These are phyloP conservation scores for Agelaius phoeniceus DNA, from an alignment of 2,113 vertebrate genomes.

Conservation along the genomic window DNA sequence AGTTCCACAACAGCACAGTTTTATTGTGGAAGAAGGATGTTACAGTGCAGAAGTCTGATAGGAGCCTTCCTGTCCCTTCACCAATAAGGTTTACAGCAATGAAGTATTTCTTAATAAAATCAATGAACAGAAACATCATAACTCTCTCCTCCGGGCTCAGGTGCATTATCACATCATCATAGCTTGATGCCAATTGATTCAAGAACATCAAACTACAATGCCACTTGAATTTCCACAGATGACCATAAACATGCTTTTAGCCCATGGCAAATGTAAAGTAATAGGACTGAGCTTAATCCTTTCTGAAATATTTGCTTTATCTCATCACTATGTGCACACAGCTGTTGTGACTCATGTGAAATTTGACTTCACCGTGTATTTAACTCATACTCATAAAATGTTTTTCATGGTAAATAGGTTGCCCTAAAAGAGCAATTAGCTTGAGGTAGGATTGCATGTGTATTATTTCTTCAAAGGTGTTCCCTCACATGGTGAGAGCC, in stretches of 20 bases:
- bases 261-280: neutral
- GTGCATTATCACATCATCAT: neutral
- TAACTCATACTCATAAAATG: neutral
- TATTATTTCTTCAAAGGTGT: neutral
- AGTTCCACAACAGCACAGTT: neutral
- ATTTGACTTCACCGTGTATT: neutral
- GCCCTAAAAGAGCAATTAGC: neutral
- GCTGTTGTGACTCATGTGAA: neutral
- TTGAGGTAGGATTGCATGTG: neutral
- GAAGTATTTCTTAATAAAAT: neutral
- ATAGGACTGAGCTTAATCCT: neutral
- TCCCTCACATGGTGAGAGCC: neutral
- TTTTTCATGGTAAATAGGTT: neutral
- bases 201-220: neutral
- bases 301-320: neutral
- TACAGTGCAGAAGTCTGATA: neutral
- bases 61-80: neutral
- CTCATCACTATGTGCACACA: neutral
- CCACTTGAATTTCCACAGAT: neutral
- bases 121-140: neutral
- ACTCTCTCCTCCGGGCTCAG: neutral
- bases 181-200: neutral
- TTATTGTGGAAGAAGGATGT: neutral
- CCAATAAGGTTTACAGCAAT: neutral
- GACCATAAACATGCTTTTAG: neutral